Conservation (phyloP, 2,797 vertebrate species). For the Falco columbarius region DNA sequence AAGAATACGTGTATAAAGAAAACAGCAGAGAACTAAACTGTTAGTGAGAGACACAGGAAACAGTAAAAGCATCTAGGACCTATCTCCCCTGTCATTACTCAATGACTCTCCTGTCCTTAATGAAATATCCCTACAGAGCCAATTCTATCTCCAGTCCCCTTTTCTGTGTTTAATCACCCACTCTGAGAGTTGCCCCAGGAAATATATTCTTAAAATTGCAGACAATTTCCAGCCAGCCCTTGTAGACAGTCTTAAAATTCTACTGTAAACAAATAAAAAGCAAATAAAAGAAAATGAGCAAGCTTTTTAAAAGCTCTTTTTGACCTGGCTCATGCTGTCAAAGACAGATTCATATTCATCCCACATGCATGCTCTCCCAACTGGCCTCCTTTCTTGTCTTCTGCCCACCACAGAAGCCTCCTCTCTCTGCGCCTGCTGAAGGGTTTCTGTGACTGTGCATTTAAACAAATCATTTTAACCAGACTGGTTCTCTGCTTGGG, state of each 20-base stretch:
- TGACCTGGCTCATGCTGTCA: background rate
- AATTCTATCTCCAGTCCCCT: background rate
- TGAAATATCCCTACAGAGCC: background rate
- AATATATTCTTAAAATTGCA: background rate
- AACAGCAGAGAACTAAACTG: background rate
- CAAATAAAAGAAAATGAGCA: background rate
- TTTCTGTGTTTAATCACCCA: background rate
- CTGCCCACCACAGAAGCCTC: background rate
- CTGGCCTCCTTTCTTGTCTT: background rate
- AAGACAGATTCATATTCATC: background rate
- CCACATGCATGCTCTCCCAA: background rate
- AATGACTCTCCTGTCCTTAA: background rate
- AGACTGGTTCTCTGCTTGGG: background rate
- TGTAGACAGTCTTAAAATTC: background rate
- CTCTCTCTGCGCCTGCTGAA: background rate
- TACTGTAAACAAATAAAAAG: background rate
- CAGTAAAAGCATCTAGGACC: constrained; percentile 5
- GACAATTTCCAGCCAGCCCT: background rate
- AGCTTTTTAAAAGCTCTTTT: constrained; percentile 3
- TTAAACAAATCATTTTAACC: background rate
- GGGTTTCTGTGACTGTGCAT: background rate
- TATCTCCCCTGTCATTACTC: background rate
- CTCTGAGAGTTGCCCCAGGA: background rate
- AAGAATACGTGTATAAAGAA: background rate
- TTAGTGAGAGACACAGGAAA: constrained; percentile 9